A percentile compares a stretch with the other conserved stretches of the same genome.
Evolutionary conservation across 1,140 invertebrate genomes (phyloP).

Genomic region (Cherax quadricarinatus): DNA sequence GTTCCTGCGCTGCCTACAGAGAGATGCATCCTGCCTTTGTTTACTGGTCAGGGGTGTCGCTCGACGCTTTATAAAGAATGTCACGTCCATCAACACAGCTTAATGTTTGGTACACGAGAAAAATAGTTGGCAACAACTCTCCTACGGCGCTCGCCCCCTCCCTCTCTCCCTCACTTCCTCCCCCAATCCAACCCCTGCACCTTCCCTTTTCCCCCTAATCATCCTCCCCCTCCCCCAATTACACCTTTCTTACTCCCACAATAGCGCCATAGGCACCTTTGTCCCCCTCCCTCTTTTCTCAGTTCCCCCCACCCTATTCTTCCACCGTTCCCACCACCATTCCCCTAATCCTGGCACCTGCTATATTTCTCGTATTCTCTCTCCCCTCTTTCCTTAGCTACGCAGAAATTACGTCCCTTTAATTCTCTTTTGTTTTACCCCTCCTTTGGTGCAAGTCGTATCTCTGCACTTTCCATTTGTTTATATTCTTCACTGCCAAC

Average conservation of each 20-base stretch:
- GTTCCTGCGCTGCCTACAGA: conserved; percentile 23
- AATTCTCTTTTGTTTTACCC: conserved; percentile 39
- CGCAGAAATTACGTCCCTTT: conserved; percentile 47
- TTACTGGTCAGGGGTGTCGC: background rate
- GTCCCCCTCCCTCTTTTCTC: too few species aligned
- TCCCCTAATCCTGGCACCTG: conserved; percentile 51
- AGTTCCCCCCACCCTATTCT: background rate
- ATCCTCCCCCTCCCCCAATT: background rate
- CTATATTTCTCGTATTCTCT: conserved; percentile 44
- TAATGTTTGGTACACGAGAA: conserved; percentile 35
- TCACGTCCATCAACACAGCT: background rate
- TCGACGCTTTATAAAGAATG: background rate
- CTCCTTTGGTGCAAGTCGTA: background rate
- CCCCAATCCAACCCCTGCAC: background rate
- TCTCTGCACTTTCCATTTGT: conserved; percentile 25
- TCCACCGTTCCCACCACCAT: background rate
- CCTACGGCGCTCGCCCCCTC: conserved; percentile 11
- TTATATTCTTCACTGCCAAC: conserved; percentile 14
- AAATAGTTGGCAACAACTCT: conserved; percentile 61
- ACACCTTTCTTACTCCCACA: too few species aligned
- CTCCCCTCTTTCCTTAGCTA: conserved; percentile 61
- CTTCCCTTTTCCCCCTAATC: conserved; percentile 16
- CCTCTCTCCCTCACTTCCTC: background rate
- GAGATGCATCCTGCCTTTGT: background rate
- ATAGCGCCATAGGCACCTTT: too few species aligned